These are phyloP conservation scores for Halyomorpha halys DNA, from an alignment of 1,140 invertebrate genomes.

Conservation along the genomic window DNA sequence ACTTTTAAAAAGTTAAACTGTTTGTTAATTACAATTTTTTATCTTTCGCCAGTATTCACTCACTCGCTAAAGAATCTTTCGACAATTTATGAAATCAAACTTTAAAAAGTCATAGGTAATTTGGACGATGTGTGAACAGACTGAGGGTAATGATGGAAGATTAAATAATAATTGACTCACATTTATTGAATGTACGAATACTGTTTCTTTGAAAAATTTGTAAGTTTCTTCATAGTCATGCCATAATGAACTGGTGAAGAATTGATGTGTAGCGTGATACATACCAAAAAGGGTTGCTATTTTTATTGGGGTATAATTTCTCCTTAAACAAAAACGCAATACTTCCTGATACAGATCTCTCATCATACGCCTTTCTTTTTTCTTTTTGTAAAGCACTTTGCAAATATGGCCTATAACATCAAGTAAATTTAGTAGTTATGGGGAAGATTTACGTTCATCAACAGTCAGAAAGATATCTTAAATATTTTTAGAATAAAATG, in stretches of 20 bases:
- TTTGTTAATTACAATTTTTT: too few relatives aligned
- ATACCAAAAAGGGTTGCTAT: not conserved
- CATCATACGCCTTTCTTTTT: not conserved
- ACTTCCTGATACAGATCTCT: not conserved
- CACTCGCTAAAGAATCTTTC: too few relatives aligned
- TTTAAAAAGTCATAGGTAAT: too few relatives aligned
- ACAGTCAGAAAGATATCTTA: too few relatives aligned
- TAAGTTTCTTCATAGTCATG: not conserved
- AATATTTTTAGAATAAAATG: too few relatives aligned
- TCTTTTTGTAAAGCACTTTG: not conserved
- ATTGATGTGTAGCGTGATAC: not conserved
- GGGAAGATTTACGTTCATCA: too few relatives aligned
- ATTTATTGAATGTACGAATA: constrained; percentile 3
- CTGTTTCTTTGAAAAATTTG: not conserved
- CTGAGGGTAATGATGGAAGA: too few relatives aligned
- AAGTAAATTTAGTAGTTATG: not conserved
- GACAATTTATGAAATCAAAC: too few relatives aligned
- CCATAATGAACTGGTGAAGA: not conserved
- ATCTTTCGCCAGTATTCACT: too few relatives aligned
- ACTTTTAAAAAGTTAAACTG: too few relatives aligned
- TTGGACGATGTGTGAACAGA: too few relatives aligned
- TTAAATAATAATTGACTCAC: too few relatives aligned
- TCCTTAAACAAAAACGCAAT: not conserved
- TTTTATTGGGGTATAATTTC: not conserved
- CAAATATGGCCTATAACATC: not conserved